These are phyloP conservation scores for Taeniopygia guttata DNA, from an alignment of 2,797 vertebrate genomes.

Conservation along the genomic window DNA sequence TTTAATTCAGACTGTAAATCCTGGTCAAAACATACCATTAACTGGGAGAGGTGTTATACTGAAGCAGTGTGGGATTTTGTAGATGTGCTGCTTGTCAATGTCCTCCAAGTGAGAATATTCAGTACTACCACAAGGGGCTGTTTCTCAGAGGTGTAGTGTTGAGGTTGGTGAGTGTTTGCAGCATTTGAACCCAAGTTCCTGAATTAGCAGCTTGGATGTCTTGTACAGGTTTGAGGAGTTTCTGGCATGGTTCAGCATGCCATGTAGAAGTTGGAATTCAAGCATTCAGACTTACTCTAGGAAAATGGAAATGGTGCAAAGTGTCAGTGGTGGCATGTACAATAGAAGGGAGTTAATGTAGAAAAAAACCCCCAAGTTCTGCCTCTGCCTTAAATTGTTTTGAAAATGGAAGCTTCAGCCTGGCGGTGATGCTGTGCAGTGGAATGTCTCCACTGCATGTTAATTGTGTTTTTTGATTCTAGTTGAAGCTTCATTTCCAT, in stretches of 20 bases:
- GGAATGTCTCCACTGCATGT: neutral
- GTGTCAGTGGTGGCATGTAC: neutral
- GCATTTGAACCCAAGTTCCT: neutral
- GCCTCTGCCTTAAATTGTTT: neutral
- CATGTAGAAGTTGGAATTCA: neutral
- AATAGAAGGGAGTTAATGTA: neutral
- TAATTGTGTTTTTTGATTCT: neutral
- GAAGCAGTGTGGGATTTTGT: neutral
- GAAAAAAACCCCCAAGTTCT: neutral
- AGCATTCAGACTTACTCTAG: neutral
- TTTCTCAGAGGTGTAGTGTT: neutral
- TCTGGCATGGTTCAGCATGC: neutral
- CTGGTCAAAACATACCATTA: neutral
- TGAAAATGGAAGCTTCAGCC: neutral
- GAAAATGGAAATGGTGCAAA: neutral
- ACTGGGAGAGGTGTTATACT: neutral
- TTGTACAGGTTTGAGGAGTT: neutral
- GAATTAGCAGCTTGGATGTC: neutral
- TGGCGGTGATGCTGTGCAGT: neutral
- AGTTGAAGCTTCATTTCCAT: neutral
- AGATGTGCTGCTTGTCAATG: neutral
- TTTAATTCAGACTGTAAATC: conserved; percentile 28
- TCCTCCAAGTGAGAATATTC: neutral
- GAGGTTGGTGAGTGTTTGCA: neutral
- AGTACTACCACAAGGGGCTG: fast-evolving